Percentiles rank a stretch among this genome's conserved stretches.
Evolutionary conservation across 2,888 invertebrate species (phyloP).

Genomic region (Ormia ochracea): DNA sequence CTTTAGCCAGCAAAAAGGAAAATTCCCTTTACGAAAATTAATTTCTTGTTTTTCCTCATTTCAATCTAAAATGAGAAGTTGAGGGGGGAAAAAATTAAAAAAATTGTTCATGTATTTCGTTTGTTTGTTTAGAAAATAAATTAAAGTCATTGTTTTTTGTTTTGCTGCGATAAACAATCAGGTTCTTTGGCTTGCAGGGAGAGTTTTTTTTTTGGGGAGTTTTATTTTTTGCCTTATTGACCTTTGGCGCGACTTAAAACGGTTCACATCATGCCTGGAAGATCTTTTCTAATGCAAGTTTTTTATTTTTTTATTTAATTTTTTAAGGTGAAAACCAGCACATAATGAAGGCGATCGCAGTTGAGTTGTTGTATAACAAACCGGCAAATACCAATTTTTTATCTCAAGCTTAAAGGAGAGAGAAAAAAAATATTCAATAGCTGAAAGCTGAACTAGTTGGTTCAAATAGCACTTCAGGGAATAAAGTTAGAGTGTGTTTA

Average conservation of each 20-base stretch:
- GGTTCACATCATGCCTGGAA: conserved; percentile 60
- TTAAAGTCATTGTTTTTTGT: conserved; percentile 2
- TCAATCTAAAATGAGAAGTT: not conserved
- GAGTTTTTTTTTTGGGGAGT: not conserved
- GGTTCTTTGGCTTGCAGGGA: conserved; percentile 15
- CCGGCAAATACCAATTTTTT: conserved; percentile 37
- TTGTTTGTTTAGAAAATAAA: conserved; percentile 58
- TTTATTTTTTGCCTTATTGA: conserved; percentile 51
- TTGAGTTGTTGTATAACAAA: not conserved
- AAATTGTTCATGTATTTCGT: conserved; percentile 45
- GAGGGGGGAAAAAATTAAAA: not conserved
- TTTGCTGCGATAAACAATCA: conserved; percentile 1
- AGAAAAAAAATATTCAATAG: conserved; percentile 1
- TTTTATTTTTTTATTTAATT: not conserved
- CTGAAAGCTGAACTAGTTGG: conserved; percentile 4
- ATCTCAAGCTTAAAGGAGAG: not conserved
- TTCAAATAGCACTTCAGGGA: conserved; percentile 3
- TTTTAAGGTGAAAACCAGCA: conserved; percentile 11
- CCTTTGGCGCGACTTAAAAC: conserved; percentile 62
- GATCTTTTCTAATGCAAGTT: conserved; percentile 22
- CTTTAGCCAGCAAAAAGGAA: not conserved
- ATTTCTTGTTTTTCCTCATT: conserved; percentile 51
- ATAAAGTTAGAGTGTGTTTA: not conserved
- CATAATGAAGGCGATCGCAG: conserved; percentile 49
- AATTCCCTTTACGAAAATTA: conserved; percentile 3